Evolutionary conservation across 1,140 invertebrate species (phyloP).

Genomic region (Hirudo medicinalis): DNA sequence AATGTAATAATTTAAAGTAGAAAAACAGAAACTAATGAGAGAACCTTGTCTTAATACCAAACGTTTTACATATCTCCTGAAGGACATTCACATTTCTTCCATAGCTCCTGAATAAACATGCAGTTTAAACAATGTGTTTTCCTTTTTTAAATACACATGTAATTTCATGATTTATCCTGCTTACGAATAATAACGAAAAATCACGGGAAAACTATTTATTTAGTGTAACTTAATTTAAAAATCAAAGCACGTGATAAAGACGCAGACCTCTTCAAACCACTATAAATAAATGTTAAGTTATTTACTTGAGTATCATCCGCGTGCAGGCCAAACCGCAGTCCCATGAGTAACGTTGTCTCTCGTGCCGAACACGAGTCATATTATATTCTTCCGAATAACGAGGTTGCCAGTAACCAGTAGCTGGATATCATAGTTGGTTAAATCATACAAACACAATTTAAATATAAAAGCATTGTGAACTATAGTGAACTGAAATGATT

Average conservation of each 20-base stretch:
- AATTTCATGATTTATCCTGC: neutral
- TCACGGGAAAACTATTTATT: neutral
- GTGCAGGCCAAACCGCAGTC: conserved; percentile 1
- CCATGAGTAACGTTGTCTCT: neutral
- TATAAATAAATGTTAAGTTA: too few species aligned
- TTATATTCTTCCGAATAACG: too few species aligned
- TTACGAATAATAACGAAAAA: conserved; percentile 5
- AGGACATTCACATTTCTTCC: neutral
- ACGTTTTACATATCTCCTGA: neutral
- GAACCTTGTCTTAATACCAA: conserved; percentile 6
- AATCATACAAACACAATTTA: too few species aligned
- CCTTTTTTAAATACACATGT: neutral
- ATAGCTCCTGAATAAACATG: neutral
- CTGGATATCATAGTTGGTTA: too few species aligned
- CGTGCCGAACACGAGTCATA: neutral
- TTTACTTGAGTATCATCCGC: neutral
- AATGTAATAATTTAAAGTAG: neutral
- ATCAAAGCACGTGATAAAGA: too few species aligned
- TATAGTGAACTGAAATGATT: too few species aligned
- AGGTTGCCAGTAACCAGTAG: too few species aligned
- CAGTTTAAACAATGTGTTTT: neutral
- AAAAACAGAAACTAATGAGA: neutral
- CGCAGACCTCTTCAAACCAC: too few species aligned
- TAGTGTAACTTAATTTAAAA: too few species aligned
- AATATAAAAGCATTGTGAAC: too few species aligned